Base-by-base conservation (phyloP, 2,113 vertebrate genomes). In the Planiliza haematocheilus region DNA sequence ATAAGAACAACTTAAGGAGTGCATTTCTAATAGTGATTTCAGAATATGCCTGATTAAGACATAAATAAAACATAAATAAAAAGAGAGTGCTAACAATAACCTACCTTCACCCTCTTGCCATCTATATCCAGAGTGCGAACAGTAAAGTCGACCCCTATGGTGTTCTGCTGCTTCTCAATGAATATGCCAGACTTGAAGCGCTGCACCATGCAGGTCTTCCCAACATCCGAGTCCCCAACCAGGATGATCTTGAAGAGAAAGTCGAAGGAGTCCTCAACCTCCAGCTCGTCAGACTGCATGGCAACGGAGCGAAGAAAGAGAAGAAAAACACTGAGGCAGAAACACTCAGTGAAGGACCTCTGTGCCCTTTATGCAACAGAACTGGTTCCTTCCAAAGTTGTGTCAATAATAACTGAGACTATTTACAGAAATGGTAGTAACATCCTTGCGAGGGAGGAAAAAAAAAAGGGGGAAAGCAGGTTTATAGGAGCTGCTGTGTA, bases 211-310 rank as follows among this genome's bases (percentile, higher is more conserved):
- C 96, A 98, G 0, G 97, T 99, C 92, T 99, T 99, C 2, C 97
- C 97, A 68, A 99, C 97, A 2, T 97, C 95, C 3, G 97, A 97
- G 79, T 99, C 97, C 2, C 97, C 97, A 4, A 98, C 94, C 78
- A 99, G 93, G 87, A 99, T 96, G 74, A 99, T 96, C 90, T 98
- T 99, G 87, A 99, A 99, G 34, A 99, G 92, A 80, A 95, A 98
- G 85, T 99, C 97, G 45, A 95, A 96, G 46, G 93, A 89, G 34
- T 98, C 97, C 5, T 98, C 97, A 0, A 75, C 79, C 39, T 90
- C 84, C 0, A 84, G 79, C 10, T 70, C 70, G 49, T 94, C 68
- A 83, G 94, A 93, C 74, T 95, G 95, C 95, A 97, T 96, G 77
- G 77, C 85, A 75, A 87, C 45, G 50, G 49, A 30, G 24, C 5